These are phyloP conservation scores for Percopsis omiscomaycus DNA, from an alignment of 2,797 vertebrate genomes.

Conservation along the genomic window DNA sequence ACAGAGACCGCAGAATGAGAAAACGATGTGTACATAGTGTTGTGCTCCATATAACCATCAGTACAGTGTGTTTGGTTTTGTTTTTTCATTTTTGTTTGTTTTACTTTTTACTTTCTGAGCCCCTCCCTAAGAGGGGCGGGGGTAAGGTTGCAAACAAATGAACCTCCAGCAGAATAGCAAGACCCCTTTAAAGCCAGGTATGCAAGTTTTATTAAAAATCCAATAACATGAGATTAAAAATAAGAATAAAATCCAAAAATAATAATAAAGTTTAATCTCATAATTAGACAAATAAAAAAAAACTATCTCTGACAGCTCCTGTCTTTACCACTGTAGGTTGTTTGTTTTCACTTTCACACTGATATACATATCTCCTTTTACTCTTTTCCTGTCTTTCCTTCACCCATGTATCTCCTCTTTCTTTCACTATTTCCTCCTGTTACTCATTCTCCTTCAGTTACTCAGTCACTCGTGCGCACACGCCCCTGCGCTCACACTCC, in stretches of 20 bases:
- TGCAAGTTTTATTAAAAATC: too few relatives aligned
- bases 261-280: too few relatives aligned
- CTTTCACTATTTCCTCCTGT: conserved; percentile 51
- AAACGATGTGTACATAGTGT: conserved; percentile 23
- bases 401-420: conserved; percentile 22
- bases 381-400: neutral
- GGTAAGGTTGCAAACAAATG: too few relatives aligned
- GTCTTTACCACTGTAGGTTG: too few relatives aligned
- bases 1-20: conserved; percentile 55
- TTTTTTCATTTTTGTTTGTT: conserved; percentile 12
- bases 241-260: too few relatives aligned
- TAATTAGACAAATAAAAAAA: too few relatives aligned
- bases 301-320: too few relatives aligned
- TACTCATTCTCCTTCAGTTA: conserved; percentile 60
- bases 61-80: conserved; percentile 23
- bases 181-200: too few relatives aligned
- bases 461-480: conserved; percentile 53
- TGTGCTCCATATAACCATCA: neutral
- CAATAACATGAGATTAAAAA: too few relatives aligned
- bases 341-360: too few relatives aligned
- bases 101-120: conserved; percentile 20
- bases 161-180: too few relatives aligned
- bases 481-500: conserved; percentile 8
- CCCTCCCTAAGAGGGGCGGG: neutral
- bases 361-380: too few relatives aligned